Evolutionary conservation across 2,797 vertebrate genomes (phyloP).

Genomic region (Danio choprae): DNA sequence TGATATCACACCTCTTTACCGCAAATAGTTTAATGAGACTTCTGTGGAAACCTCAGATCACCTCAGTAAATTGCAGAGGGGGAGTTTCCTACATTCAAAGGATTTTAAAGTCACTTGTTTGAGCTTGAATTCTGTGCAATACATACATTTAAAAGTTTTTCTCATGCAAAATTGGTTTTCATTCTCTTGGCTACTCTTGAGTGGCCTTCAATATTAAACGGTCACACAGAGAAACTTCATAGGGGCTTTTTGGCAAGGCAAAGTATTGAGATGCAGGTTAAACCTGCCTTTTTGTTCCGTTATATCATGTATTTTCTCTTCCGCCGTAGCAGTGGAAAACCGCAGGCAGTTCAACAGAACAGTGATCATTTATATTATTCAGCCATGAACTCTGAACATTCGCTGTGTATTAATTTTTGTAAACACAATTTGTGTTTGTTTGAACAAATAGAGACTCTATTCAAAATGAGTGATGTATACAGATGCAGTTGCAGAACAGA

Average conservation of each 20-base stretch:
- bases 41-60: slow-evolving; percentile 10
- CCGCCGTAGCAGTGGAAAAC: slow-evolving; percentile 15
- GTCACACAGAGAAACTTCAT: not conserved
- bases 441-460: not conserved
- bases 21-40: not conserved
- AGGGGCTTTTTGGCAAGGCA: not conserved
- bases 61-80: not conserved
- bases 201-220: not conserved
- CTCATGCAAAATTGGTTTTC: not conserved
- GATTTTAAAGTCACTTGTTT: not conserved
- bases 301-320: not conserved
- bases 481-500: not conserved
- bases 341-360: slow-evolving; percentile 13
- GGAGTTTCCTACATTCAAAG: not conserved
- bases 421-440: slow-evolving; percentile 4
- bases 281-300: slow-evolving; percentile 21
- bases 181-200: not conserved
- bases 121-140: not conserved
- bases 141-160: not conserved
- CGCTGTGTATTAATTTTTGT: not conserved
- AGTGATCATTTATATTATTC: not conserved
- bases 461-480: not conserved
- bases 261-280: not conserved
- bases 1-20: not conserved
- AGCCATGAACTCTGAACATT: not conserved